Base-by-base conservation (phyloP, 2,113 vertebrate species). In the Rhinolophus sinicus region DNA sequence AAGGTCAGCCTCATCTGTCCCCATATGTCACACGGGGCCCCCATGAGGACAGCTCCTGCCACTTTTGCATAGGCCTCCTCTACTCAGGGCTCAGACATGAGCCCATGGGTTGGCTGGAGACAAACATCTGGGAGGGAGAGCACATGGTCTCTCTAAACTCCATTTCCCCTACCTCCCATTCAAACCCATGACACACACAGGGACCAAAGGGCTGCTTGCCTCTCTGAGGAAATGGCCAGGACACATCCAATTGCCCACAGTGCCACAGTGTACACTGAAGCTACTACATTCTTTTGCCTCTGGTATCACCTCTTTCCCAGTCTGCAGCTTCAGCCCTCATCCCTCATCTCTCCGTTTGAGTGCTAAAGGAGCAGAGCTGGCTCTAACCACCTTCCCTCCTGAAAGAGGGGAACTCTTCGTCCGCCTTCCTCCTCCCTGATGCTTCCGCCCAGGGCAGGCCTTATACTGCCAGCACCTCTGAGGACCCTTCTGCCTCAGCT, bases 161-260 rank as follows among this genome's bases (percentile, higher is more conserved):
- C 30, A 94, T 18, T 75, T 92, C 30, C 58, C 15, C 69, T 76
- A 75, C 60, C 33, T 54, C 15, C 18, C 47, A 67, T 69, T 88
- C 58, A 93, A 94, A 89, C 33, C n/a, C 28, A 65, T 60, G 67
- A 50, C 6, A 93, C 30, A 64, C 87, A 87, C 33, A 75, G 11
- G 65, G 22, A 85, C 40, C 26, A 67, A 8, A 5, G n/a, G 26
- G 56, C 26, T 92, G n/a, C 21, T 15, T 80, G 58, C 54, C 70
- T 97, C 58, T 83, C 65, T 90, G 67, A 88, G 15, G 15, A 85
- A 94, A 77, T 44, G 73, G 60, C 21, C 90, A 93, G 72, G 60
- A 76, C 6, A 18, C 24, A 38, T 56, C 60, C 58, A 96, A 28
- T 81, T 18, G 19, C 21, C 44, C 24, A 64, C 28, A 67, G 56